Evolutionary conservation across 2,888 invertebrate species (phyloP).

Genomic region (Volucella inanis): DNA sequence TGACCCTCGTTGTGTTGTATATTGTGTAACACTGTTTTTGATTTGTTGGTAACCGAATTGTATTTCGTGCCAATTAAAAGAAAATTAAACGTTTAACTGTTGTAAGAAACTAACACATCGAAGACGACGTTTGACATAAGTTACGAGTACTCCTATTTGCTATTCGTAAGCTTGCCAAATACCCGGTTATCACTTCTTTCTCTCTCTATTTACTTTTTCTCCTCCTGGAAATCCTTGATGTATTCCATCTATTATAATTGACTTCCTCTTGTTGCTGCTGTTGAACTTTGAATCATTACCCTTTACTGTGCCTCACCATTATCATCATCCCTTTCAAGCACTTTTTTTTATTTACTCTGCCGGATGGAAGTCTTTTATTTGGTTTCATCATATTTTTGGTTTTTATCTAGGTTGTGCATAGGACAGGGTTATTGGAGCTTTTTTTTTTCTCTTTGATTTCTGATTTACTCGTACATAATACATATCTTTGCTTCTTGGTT

Average conservation of each 20-base stretch:
- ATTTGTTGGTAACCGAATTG: slow-evolving; percentile 38
- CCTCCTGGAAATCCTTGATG: too few species aligned
- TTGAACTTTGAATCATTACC: slow-evolving; percentile 34
- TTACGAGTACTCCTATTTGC: slow-evolving; percentile 29
- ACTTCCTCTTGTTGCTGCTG: slow-evolving; percentile 47
- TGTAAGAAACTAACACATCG: slow-evolving; percentile 68
- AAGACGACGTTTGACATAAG: slow-evolving; percentile 48
- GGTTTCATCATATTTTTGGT: slow-evolving; percentile 17
- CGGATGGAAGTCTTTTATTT: slow-evolving; percentile 48
- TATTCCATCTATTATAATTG: too few species aligned
- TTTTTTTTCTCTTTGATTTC: slow-evolving; percentile 48
- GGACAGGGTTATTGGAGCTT: slow-evolving; percentile 58
- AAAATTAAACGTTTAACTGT: slow-evolving; percentile 46
- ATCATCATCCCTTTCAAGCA: slow-evolving; percentile 51
- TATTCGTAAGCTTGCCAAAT: slow-evolving; percentile 22
- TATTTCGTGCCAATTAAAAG: slow-evolving; percentile 28
- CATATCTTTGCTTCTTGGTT: slow-evolving; percentile 68
- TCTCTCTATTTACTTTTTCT: background rate
- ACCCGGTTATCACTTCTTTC: background rate
- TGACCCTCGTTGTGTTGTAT: slow-evolving; percentile 64
- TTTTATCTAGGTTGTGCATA: slow-evolving; percentile 25
- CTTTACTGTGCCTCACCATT: slow-evolving; percentile 32
- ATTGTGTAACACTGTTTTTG: slow-evolving; percentile 59
- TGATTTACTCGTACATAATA: slow-evolving; percentile 4
- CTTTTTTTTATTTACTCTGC: slow-evolving; percentile 36